Evolutionary conservation across 2,797 vertebrate genomes (phyloP).

Genomic region (Botia almorhae): DNA sequence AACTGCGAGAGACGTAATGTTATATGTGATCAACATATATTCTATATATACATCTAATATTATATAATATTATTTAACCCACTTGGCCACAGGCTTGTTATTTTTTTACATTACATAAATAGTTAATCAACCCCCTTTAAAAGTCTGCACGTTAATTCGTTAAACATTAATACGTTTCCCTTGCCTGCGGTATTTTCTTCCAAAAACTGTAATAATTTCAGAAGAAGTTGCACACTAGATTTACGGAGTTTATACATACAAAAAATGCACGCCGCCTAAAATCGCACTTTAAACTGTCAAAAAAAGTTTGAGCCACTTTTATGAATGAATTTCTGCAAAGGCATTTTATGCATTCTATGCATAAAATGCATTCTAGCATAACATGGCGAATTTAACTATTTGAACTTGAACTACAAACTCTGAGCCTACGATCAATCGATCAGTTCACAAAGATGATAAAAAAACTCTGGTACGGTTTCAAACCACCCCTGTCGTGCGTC

Average conservation of each 20-base stretch:
- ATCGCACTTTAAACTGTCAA: no score
- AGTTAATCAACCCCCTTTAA: background rate
- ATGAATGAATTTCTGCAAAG: background rate
- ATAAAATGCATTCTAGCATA: background rate
- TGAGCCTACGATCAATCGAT: conserved; percentile 23
- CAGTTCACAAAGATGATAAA: conserved; percentile 39
- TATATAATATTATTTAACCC: background rate
- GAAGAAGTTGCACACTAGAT: no score
- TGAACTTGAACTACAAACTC: conserved; percentile 55
- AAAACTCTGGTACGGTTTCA: conserved; percentile 79
- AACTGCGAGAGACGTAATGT: background rate
- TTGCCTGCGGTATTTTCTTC: no score
- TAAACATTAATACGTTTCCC: no score
- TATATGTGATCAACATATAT: background rate
- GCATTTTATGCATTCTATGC: no score
- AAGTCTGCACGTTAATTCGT: background rate
- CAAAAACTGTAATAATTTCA: no score
- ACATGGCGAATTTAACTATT: background rate
- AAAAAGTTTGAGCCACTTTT: background rate
- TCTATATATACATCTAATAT: no score
- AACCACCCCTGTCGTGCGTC: conserved; percentile 73
- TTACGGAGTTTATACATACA: no score
- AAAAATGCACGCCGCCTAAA: no score
- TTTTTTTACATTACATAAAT: background rate
- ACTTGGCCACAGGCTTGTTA: background rate